Evolutionary conservation across 2,888 invertebrate species (phyloP), one percentile per base, ranked within the genome.

Genomic region (Acholoe squamosa): DNA sequence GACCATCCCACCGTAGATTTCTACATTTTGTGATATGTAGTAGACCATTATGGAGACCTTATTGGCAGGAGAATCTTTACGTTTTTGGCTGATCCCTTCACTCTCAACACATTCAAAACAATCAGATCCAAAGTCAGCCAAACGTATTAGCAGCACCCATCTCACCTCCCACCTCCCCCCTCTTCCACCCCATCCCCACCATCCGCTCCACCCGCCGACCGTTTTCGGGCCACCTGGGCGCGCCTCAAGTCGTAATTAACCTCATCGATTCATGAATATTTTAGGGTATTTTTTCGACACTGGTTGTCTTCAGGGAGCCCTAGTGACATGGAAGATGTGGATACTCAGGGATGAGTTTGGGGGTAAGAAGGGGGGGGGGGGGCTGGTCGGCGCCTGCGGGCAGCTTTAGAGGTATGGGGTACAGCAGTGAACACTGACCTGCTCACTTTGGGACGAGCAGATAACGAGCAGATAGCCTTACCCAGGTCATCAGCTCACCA

Each of bases 221-320:
- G 3, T 10, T 43, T 80, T 80, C 33, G 33, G 80, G 80, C 80
- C 80, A 80, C 80, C 80, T 80, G 43, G 43, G 80, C 80, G 14
- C 33, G 34, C 34, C 80, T 22, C 25, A 43, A 19, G 34, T 34
- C 80, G 80, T 80, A 80, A 80, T 80, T 80, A 80, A 80, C 80
- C 80, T 80, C 80, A 80, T 80, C 80, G n/a, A 43, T n/a, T 34
- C 34, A 80, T 80, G 80, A 80, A 80, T 80, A 43, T 34, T 80
- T 80, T 5, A 80, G 33, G 5, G 22, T 34, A 34, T 16, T 80
- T 80, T 80, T 80, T 76, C 76, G 25, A 25, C 76, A 25, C 31
- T 25, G 28, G n/a, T 76, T 80, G 80, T 80, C 80, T 80, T 80
- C 22, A 34, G 80, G 80, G 80, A 80, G 80, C 43, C 33, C 43